Conservation (phyloP, 2,113 vertebrate species). For the Atherinomorus stipes region DNA sequence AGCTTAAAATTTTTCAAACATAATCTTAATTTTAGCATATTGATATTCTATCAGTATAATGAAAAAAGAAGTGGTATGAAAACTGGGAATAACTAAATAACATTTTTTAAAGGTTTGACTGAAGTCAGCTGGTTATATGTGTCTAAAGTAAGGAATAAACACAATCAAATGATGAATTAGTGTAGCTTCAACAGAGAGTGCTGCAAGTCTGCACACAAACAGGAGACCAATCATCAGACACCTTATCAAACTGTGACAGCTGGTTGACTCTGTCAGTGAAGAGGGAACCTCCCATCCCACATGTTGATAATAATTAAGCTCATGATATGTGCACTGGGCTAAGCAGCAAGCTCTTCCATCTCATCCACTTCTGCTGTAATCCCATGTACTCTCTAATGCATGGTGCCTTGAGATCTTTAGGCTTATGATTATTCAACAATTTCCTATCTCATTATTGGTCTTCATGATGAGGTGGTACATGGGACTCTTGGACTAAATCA, state of each 20-base stretch:
- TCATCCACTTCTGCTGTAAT: neutral
- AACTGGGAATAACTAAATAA: neutral
- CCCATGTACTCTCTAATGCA: neutral
- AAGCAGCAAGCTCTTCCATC: constrained; percentile 26
- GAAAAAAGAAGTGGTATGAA: neutral
- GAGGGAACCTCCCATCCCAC: constrained; percentile 58
- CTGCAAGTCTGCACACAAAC: constrained; percentile 17
- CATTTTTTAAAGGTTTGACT: neutral
- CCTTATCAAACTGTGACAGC: constrained; percentile 70
- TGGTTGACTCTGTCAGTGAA: constrained; percentile 46
- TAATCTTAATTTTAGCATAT: neutral
- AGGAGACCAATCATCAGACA: constrained; percentile 33
- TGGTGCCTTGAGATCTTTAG: neutral
- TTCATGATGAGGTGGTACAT: neutral
- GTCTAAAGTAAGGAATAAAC: neutral
- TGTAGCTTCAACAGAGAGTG: constrained; percentile 3
- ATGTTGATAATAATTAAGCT: constrained; percentile 58
- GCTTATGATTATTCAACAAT: neutral
- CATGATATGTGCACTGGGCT: constrained; percentile 32
- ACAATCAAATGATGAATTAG: neutral
- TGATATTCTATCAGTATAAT: constrained; percentile 3
- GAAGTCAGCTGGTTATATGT: neutral
- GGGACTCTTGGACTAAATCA: neutral
- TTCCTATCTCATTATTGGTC: constrained; percentile 1
- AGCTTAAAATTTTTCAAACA: neutral